phyloP scores from a whole-genome alignment of 2,888 invertebrate genomes.

The Tyria jacobaeae region DNA sequence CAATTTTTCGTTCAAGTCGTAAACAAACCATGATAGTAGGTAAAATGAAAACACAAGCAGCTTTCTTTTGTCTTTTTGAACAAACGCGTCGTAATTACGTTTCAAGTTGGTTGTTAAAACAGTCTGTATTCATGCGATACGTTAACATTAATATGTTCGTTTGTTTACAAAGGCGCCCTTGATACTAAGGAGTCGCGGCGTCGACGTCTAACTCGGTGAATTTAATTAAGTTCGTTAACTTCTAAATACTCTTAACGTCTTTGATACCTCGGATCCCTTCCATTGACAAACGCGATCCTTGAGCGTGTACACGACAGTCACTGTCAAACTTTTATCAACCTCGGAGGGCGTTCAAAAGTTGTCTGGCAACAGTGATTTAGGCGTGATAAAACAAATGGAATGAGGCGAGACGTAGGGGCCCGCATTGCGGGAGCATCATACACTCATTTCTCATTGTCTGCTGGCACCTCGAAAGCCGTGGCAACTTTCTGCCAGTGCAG shows the following conservation, averaged over 20 bases:
- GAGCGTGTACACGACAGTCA: constrained; percentile 76
- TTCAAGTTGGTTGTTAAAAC: constrained; percentile 71
- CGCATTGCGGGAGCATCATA: constrained; percentile 83
- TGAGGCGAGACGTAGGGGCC: constrained; percentile 67
- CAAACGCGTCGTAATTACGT: constrained; percentile 74
- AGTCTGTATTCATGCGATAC: constrained; percentile 77
- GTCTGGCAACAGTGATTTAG: constrained; percentile 82
- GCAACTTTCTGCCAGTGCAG: constrained; percentile 78
- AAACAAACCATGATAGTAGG: constrained; percentile 28
- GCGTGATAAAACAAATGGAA: constrained; percentile 83
- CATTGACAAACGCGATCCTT: constrained; percentile 77
- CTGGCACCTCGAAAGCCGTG: constrained; percentile 67
- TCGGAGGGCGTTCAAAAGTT: constrained; percentile 67
- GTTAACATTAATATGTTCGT: constrained; percentile 81
- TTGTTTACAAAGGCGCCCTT: constrained; percentile 82
- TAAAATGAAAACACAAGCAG: constrained; percentile 37
- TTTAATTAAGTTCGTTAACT: constrained; percentile 87
- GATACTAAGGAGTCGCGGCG: constrained; percentile 78
- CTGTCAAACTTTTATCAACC: constrained; percentile 83
- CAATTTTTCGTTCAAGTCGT: constrained; percentile 25
- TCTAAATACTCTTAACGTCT: constrained; percentile 86
- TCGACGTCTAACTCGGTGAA: constrained; percentile 80
- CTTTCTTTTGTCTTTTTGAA: constrained; percentile 61
- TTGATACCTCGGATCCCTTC: constrained; percentile 80
- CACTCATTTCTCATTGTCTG: constrained; percentile 84